A percentile compares a stretch with the other conserved stretches of the same genome.
These are phyloP conservation scores for Rugalucina vietnamica DNA, from an alignment of 2,888 invertebrate species.

Conservation along the genomic window DNA sequence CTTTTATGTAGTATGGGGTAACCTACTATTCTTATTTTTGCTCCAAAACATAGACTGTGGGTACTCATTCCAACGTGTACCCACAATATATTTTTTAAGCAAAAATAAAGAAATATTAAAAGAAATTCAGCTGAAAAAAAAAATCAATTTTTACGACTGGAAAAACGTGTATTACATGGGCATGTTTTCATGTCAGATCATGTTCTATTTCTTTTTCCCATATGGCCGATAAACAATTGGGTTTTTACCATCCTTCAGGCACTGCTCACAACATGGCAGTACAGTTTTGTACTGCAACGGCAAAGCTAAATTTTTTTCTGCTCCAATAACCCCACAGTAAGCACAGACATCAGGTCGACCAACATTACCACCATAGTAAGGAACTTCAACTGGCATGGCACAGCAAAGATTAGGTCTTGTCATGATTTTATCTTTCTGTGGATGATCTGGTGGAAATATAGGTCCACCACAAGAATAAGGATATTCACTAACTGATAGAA, in stretches of 20 bases:
- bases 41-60: too few species aligned
- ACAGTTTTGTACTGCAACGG: constrained; percentile 13
- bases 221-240: not conserved
- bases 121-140: too few species aligned
- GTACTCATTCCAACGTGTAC: too few species aligned
- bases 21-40: too few species aligned
- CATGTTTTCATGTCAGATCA: too few species aligned
- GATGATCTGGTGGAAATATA: not conserved
- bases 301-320: not conserved
- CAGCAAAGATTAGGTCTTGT: not conserved
- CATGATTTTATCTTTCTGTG: constrained; percentile 10
- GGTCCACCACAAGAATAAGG: constrained; percentile 1
- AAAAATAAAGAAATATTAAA: too few species aligned
- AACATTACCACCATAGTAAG: constrained; percentile 7
- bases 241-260: not conserved
- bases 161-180: too few species aligned
- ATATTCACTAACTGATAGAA: not conserved
- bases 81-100: too few species aligned
- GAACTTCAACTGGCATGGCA: not conserved
- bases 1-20: too few species aligned
- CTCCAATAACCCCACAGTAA: constrained; percentile 12
- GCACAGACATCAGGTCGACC: not conserved
- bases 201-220: too few species aligned
- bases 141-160: too few species aligned
- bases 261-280: constrained; percentile 15